Conservation (phyloP, 2,888 invertebrate genomes). For the Conus canariensis region DNA sequence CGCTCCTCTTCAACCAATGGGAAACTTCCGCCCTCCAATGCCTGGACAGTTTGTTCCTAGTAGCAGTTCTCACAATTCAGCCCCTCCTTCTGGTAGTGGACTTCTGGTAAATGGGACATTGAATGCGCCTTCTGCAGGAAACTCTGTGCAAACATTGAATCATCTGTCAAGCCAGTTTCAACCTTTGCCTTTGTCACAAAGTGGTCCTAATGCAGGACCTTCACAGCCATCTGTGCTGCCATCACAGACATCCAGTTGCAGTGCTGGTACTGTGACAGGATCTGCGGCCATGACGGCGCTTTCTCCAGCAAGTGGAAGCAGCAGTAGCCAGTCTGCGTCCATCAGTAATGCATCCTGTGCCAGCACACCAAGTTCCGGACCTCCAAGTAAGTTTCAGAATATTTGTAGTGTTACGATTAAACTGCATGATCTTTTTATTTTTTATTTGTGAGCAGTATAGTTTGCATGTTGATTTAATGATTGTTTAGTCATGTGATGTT, state of each 20-base stretch:
- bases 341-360: constrained; percentile 28
- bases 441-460: background rate
- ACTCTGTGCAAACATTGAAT: background rate
- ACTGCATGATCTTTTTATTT: background rate
- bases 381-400: background rate
- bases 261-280: background rate
- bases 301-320: constrained; percentile 32
- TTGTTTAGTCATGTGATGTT: background rate
- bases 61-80: background rate
- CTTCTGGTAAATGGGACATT: constrained; percentile 16
- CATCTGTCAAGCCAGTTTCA: constrained; percentile 22
- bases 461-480: background rate
- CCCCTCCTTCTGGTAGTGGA: background rate
- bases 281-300: constrained; percentile 21
- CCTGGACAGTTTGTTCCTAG: constrained; percentile 36
- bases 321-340: background rate
- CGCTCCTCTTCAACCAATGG: constrained; percentile 16
- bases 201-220: constrained; percentile 29
- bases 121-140: constrained; percentile 18
- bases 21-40: constrained; percentile 28
- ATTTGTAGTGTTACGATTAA: background rate
- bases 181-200: constrained; percentile 32
- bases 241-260: constrained; percentile 21
- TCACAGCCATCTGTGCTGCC: constrained; percentile 32
- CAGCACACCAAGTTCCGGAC: constrained; percentile 32